Percentiles rank a stretch among this genome's conserved stretches.
phyloP scores from a whole-genome alignment of 2,888 invertebrate species.

The Agapetus fuscipes region DNA sequence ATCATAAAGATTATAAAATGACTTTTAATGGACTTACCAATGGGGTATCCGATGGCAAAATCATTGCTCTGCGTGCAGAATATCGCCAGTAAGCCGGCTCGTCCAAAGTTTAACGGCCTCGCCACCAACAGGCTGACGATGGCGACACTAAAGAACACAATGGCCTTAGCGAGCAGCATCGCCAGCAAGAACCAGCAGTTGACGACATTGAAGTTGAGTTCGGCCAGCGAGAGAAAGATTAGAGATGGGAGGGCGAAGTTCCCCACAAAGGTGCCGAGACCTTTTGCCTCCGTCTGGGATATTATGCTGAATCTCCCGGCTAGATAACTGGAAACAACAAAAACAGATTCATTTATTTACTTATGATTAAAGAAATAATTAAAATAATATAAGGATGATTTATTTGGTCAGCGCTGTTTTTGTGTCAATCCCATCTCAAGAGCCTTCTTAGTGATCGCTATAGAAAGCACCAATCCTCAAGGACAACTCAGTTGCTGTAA shows the following conservation, averaged over 20 bases:
- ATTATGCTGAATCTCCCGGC: conserved; percentile 79
- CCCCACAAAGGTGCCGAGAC: conserved; percentile 85
- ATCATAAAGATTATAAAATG: too few relatives aligned
- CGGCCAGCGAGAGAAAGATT: conserved; percentile 82
- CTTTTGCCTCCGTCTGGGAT: conserved; percentile 75
- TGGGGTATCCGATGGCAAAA: conserved; percentile 93
- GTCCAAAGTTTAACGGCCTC: conserved; percentile 71
- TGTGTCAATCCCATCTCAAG: too few relatives aligned
- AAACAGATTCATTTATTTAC: conserved; percentile 23
- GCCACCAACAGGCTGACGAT: conserved; percentile 67
- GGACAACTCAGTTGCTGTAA: too few relatives aligned
- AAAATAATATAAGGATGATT: too few relatives aligned
- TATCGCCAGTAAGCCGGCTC: conserved; percentile 86
- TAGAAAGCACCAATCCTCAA: too few relatives aligned
- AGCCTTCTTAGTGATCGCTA: too few relatives aligned
- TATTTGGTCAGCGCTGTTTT: too few relatives aligned
- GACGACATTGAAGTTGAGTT: conserved; percentile 70
- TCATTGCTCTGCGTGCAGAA: conserved; percentile 97
- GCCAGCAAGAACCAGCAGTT: conserved; percentile 89
- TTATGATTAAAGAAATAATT: conserved; percentile 13
- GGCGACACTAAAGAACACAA: conserved; percentile 74
- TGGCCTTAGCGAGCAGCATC: conserved; percentile 74
- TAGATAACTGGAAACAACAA: conserved; percentile 75
- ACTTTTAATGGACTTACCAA: conserved; percentile 64
- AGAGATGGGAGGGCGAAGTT: conserved; percentile 88